phyloP scores from a whole-genome alignment of 2,888 invertebrate species.

The Folsomia manolachei region DNA sequence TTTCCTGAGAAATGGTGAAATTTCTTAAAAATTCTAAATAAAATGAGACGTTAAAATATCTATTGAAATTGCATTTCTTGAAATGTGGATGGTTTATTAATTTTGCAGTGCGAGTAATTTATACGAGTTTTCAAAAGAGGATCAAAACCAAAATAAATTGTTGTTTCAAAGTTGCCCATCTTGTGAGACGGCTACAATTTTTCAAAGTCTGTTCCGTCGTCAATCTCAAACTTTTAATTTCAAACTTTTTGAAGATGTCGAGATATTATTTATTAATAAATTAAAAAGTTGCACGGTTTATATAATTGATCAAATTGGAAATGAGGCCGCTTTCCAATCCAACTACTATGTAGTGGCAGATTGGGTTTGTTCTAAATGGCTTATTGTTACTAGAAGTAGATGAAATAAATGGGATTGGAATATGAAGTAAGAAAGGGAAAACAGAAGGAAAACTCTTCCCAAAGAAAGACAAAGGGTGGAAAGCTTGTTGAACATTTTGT shows the following conservation, averaged over 20 bases:
- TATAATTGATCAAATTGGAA: background rate
- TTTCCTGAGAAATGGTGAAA: background rate
- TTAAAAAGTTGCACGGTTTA: background rate
- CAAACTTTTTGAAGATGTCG: background rate
- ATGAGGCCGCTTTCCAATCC: too few species aligned
- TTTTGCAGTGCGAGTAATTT: too few species aligned
- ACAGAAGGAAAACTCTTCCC: background rate
- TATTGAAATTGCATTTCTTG: too few species aligned
- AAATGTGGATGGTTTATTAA: too few species aligned
- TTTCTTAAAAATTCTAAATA: background rate
- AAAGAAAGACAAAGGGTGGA: conserved; percentile 15
- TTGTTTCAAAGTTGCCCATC: too few species aligned
- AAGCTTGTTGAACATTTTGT: conserved; percentile 20
- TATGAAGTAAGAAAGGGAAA: background rate
- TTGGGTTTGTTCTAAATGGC: background rate
- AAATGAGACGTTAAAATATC: background rate
- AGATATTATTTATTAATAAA: background rate
- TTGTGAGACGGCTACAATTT: too few species aligned
- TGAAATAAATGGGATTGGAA: background rate
- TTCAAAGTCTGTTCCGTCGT: background rate
- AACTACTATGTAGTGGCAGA: background rate
- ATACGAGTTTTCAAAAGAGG: too few species aligned
- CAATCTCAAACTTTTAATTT: background rate
- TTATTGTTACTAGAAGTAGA: background rate
- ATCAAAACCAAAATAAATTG: too few species aligned